Evolutionary conservation across 2,113 vertebrate species (phyloP), one percentile per base, ranked within the genome.

Genomic region (Thalassoma bifasciatum): DNA sequence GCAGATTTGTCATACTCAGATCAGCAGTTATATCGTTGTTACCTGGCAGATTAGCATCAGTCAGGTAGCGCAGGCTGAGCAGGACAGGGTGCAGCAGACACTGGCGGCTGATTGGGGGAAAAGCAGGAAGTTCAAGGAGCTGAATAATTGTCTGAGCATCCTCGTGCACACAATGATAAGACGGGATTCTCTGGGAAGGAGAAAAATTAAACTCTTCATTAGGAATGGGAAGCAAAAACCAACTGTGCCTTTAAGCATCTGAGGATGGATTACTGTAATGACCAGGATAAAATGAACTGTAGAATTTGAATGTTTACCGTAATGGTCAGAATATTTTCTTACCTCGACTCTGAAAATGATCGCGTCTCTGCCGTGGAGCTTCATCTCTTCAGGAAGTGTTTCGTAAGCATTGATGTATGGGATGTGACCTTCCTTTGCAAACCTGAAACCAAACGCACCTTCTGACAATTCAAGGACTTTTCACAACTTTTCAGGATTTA

Each of bases 41-140:
- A 99, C 97, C 95, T 44, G 98, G 98, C 53, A 99, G 95, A 86
- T 99, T 99, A 75, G 91, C 90, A 65, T 98, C 96, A 30, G 92
- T 92, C 78, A 98, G 88, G 86, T 97, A 98, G 58, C 96, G 96
- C 84, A 96, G 86, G 83, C 94, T 95, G 77, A 99, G 87, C 64
- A 93, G 82, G 16, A 91, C 86, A 14, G 97, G 98, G 79, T 99
- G 98, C 52, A 98, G 93, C 82, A 93, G 94, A 84, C 93, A 95
- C 74, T 92, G 90, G 0, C 86, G 88, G 63, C 88, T 92, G 88
- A 99, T 86, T 23, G 94, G 91, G 83, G 98, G 97, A 92, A 98
- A 98, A 52, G 88, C 76, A 21, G 96, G 95, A 60, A 98, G 92
- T 12, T 94, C 91, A 78, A 98, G 86, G 84, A 95, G 92, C 0